Base-by-base conservation (phyloP, 2,888 invertebrate genomes). In the Spisula subtruncata region DNA sequence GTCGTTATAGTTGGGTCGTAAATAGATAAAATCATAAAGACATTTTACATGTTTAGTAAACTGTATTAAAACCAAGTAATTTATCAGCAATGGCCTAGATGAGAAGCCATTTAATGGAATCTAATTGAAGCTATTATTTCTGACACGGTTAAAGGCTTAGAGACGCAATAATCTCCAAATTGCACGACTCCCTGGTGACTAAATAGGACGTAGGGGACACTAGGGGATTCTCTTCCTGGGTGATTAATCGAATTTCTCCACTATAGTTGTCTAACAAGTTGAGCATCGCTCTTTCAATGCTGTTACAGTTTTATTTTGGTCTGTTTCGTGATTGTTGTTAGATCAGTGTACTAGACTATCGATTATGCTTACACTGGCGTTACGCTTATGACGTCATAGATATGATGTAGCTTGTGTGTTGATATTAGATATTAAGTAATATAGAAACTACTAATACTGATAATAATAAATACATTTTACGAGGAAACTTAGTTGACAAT, bases 61-160 rank as follows among this genome's bases (percentile, higher is more conserved):
- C 75, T 32, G 35, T 14, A 35, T 35, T 16, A 32, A 32, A 35
- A 35, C 75, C 75, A 35, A 35, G 14, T 16, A 32, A 18, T 35
- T 75, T 12, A 60, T 84, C 84, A 75, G 75, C 51, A 75, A 20
- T 71, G n/a, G 84, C 35, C 25, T 48, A 75, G 29, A 75, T 51
- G 18, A 75, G 51, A 48, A 75, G 75, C 48, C 80, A 41, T 79
- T 86, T 91, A 91, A 91, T 91, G 89, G 87, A 82, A 86, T 91
- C 66, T 91, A 89, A 91, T 91, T 89, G 89, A 85, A 81, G 29
- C 91, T 85, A 91, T 91, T 91, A 91, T 88, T 85, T 81, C 66
- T 25, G 81, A 80, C 86, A 88, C 86, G 85, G 87, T 46, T 51
- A 82, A 88, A 83, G 75, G 85, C 86, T 83, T 86, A 88, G 71